Percentiles rank a stretch among this genome's conserved stretches.
These are phyloP conservation scores for Salvelinus fontinalis DNA, from an alignment of 2,113 vertebrate genomes.

Conservation along the genomic window DNA sequence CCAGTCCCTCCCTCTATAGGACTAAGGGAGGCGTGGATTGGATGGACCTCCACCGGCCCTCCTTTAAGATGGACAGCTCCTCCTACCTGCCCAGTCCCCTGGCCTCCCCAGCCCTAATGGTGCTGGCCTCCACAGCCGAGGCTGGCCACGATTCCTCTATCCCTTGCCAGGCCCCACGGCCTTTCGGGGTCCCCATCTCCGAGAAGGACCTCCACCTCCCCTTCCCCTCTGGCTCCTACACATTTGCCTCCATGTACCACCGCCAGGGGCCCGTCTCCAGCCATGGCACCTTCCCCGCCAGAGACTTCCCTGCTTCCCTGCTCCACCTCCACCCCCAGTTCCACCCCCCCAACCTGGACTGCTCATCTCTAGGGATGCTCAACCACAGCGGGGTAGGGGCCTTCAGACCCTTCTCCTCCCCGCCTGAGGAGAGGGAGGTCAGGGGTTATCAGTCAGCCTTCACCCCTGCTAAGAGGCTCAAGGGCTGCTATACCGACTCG, in stretches of 20 bases:
- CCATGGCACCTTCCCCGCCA: constrained; percentile 86
- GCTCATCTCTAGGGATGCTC: constrained; percentile 93
- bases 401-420: constrained; percentile 88
- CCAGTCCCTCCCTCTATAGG: constrained; percentile 44
- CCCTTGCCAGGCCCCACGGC: constrained; percentile 90
- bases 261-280: constrained; percentile 90
- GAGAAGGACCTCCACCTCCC: constrained; percentile 90
- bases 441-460: constrained; percentile 93
- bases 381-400: constrained; percentile 93
- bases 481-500: constrained; percentile 92
- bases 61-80: constrained; percentile 98
- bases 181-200: constrained; percentile 91
- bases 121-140: constrained; percentile 93
- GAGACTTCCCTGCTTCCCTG: constrained; percentile 93
- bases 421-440: constrained; percentile 87
- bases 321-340: constrained; percentile 98
- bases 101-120: constrained; percentile 96
- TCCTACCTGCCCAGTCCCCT: constrained; percentile 94
- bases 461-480: constrained; percentile 93
- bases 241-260: constrained; percentile 98
- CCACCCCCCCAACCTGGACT: constrained; percentile 92
- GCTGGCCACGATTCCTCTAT: constrained; percentile 93
- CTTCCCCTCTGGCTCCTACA: constrained; percentile 94
- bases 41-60: constrained; percentile 98
- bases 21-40: constrained; percentile 77